phyloP scores from a whole-genome alignment of 2,113 vertebrate species.

The Tor tambroides region DNA sequence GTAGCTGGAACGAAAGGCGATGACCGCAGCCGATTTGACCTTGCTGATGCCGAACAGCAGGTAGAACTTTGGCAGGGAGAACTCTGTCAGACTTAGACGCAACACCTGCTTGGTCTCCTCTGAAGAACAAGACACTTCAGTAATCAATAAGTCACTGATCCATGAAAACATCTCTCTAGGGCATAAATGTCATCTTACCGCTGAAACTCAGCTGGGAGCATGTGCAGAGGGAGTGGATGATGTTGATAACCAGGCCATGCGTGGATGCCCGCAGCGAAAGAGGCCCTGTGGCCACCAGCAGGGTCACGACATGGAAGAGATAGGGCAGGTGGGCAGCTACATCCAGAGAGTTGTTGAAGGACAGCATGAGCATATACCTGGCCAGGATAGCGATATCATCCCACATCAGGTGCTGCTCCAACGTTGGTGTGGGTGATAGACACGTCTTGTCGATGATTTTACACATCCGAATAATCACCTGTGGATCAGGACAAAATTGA shows the following conservation, averaged over 20 bases:
- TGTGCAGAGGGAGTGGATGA: slow-evolving; percentile 89
- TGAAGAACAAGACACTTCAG: slow-evolving; percentile 63
- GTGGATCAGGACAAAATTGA: neutral
- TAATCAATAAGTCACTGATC: slow-evolving; percentile 7
- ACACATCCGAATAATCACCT: slow-evolving; percentile 90
- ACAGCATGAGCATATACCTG: slow-evolving; percentile 89
- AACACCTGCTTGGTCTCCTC: slow-evolving; percentile 98
- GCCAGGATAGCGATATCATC: slow-evolving; percentile 88
- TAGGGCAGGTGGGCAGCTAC: slow-evolving; percentile 88
- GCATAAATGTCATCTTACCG: slow-evolving; percentile 73
- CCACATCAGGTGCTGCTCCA: slow-evolving; percentile 91
- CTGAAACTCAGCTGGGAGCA: slow-evolving; percentile 90
- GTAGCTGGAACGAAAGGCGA: slow-evolving; percentile 98
- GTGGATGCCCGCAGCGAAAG: slow-evolving; percentile 87
- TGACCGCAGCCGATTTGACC: slow-evolving; percentile 95
- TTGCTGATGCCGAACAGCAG: slow-evolving; percentile 98
- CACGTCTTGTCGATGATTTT: slow-evolving; percentile 92
- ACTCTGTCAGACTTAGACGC: slow-evolving; percentile 92
- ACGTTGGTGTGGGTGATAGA: slow-evolving; percentile 84
- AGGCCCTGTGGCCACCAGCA: slow-evolving; percentile 86
- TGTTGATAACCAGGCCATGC: slow-evolving; percentile 88
- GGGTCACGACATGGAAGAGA: slow-evolving; percentile 88
- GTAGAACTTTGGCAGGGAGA: slow-evolving; percentile 97
- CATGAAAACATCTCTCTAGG: neutral
- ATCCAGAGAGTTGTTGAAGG: slow-evolving; percentile 88